Base-by-base conservation (phyloP, 2,888 invertebrate species). In the Xanthorhoe spadicearia region DNA sequence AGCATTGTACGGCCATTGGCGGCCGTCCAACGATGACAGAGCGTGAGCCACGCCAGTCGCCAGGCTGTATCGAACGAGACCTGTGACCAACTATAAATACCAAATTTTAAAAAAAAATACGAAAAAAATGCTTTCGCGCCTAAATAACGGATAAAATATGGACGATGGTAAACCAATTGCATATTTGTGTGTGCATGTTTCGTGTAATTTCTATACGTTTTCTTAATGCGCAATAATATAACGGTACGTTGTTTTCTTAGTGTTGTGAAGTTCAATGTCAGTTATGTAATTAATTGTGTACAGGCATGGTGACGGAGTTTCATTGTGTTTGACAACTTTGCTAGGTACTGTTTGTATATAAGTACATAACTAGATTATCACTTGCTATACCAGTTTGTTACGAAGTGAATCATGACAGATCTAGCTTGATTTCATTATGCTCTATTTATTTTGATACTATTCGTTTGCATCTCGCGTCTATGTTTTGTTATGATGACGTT, bases 61-160 rank as follows among this genome's bases (percentile, higher is more conserved):
- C 78, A 79, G 80, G 80, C 83, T 80, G 79, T 79, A 76, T 79
- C 72, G 77, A 70, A 71, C 76, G 65, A 73, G 77, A 78, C 78
- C 78, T 76, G 81, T 79, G 79, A 74, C 77, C 76, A 71, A 74
- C 69, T 70, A 74, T 74, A 74, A 70, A 77, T 70, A 71, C 69
- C 77, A 74, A 75, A 70, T 38, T 35, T n/a, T 43, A 49, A 23
- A 76, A 74, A 76, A 77, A 77, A 77, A 74, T 77, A 77, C 72
- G n/a, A 76, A 76, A 75, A 83, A 85, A 83, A 91, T 90, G 91
- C 70, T 83, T 83, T 83, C 80, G 75, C 86, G 81, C 83, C 81
- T 84, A 71, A 85, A 86, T 82, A 81, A 79, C 79, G 82, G 84
- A 86, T 86, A 88, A n/a, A 83, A 79, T 77, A 92, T 91, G 92